Evolutionary conservation across 1,140 invertebrate genomes (phyloP).

Genomic region (Microplitis demolitor): DNA sequence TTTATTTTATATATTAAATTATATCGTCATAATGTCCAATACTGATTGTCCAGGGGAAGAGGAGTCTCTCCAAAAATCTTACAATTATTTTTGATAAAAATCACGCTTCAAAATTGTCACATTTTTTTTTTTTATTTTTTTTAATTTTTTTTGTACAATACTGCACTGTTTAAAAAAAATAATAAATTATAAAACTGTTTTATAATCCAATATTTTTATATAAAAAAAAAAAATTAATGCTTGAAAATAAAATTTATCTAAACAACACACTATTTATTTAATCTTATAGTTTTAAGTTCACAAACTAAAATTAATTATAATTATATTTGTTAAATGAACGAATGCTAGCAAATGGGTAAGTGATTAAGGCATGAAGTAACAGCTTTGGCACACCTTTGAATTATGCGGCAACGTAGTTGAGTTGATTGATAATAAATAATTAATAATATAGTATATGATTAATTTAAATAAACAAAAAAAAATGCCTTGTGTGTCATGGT

Average conservation of each 20-base stretch:
- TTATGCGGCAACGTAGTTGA: background rate
- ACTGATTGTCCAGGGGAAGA: too few relatives aligned
- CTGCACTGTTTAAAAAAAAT: background rate
- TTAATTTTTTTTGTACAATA: too few relatives aligned
- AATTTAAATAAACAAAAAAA: conserved; percentile 16
- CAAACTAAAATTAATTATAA: background rate
- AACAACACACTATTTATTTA: conserved; percentile 11
- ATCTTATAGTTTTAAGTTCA: background rate
- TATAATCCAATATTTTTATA: conserved; percentile 7
- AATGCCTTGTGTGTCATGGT: conserved; percentile 57
- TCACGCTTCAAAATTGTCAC: too few relatives aligned
- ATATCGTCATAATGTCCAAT: too few relatives aligned
- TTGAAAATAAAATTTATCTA: conserved; percentile 13
- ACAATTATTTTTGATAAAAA: too few relatives aligned
- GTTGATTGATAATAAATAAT: background rate
- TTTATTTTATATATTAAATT: too few relatives aligned
- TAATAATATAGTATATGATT: background rate
- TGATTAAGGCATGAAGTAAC: background rate
- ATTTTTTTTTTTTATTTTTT: too few relatives aligned
- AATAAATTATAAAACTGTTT: conserved; percentile 7
- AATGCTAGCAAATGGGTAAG: too few relatives aligned
- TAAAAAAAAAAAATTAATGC: conserved; percentile 1
- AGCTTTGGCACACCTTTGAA: conserved; percentile 12
- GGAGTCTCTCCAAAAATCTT: too few relatives aligned
- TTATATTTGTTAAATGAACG: too few relatives aligned